Base-by-base conservation (phyloP, 2,888 invertebrate genomes). In the Acanthococcus lagerstroemiae region DNA sequence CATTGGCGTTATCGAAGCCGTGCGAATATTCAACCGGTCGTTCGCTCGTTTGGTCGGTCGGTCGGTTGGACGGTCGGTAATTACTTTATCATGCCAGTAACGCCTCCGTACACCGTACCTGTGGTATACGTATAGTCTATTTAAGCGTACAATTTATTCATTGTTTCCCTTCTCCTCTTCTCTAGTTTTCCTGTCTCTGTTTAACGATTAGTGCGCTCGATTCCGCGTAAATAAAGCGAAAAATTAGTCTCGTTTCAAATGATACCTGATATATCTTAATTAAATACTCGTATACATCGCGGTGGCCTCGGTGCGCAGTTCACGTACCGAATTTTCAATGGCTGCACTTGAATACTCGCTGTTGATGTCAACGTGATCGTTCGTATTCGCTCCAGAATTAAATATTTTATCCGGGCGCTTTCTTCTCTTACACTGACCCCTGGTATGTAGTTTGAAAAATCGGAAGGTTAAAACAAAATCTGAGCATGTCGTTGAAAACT, bases 1-100 rank as follows among this genome's bases (percentile, higher is more conserved):
- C 30, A 17, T 61, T 37, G 58, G 45, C 46, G 52, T 46, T 26
- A 50, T 30, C 27, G 52, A 17, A 22, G 26, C 52, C 50, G 26
- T 48, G 37, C 56, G 27, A 25, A 52, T 52, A 52, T 52, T 24
- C 25, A 44, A 58, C 57, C 46, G 46, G 58, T n/a, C n/a, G n/a
- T n/a, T n/a, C n/a, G n/a, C n/a, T 24, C 15, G 50, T 21, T 22
- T 24, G 12, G 21, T 22, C 24, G 21, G n/a, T 48, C 21, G 15
- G 21, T n/a, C n/a, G n/a, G n/a, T n/a, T n/a, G n/a, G n/a, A n/a
- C n/a, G n/a, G n/a, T 30, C 21, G 60, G 61, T 61, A 61, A 61
- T 61, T 61, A 61, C 61, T 61, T 61, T 61, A 61, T 61, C 61
- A n/a, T n/a, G n/a, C n/a, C n/a, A 61, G 61, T 45, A 61, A 61